Conservation (phyloP, 2,888 invertebrate species). For the Temnothorax unifasciatus region DNA sequence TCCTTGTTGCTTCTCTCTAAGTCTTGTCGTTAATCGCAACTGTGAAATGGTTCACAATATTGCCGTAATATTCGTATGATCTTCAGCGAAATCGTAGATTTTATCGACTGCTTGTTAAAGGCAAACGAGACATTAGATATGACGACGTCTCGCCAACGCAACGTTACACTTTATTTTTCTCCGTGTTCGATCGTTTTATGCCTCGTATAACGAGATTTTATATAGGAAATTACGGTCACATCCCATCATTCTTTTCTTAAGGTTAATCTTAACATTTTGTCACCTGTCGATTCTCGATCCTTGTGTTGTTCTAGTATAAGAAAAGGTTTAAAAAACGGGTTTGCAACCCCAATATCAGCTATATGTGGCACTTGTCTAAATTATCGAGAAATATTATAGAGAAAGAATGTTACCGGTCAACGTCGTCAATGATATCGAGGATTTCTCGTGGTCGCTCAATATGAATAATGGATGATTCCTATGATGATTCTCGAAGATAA, state of each 20-base stretch:
- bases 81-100: constrained; percentile 4
- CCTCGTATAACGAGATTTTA: constrained; percentile 33
- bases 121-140: constrained; percentile 39
- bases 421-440: neutral
- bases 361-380: neutral
- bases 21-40: neutral
- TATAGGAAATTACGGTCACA: constrained; percentile 26
- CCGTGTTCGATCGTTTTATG: constrained; percentile 17
- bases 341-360: constrained; percentile 2
- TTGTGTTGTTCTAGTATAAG: neutral
- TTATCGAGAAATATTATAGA: constrained; percentile 20
- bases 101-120: constrained; percentile 42
- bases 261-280: constrained; percentile 10
- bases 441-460: neutral
- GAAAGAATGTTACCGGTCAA: constrained; percentile 24
- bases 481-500: constrained; percentile 7
- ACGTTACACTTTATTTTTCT: constrained; percentile 39
- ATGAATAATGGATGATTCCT: constrained; percentile 33
- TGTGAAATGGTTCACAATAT: constrained; percentile 30
- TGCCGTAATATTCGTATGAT: constrained; percentile 8
- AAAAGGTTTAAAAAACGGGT: neutral
- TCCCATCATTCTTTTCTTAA: constrained; percentile 6
- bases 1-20: neutral
- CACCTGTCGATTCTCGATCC: constrained; percentile 13
- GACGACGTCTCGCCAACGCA: constrained; percentile 34